Evolutionary conservation across 2,113 vertebrate genomes (phyloP), one percentile per base, ranked within the genome.

Genomic region (Aythya baeri): DNA sequence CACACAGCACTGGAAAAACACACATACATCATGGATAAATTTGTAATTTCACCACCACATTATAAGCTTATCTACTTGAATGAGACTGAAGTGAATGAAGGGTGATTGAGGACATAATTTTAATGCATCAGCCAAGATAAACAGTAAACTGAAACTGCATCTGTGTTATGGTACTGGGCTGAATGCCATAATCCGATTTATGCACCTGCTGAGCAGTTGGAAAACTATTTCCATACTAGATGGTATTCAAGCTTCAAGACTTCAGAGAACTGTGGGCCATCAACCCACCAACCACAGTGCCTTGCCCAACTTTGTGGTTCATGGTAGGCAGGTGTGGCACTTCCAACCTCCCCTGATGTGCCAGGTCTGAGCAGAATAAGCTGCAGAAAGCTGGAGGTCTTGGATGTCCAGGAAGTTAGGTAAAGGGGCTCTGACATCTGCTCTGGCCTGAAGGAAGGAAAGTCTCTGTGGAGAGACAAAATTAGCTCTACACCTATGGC

Each of bases 311-410:
- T 41, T 41, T 44, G 17, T 86, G 55, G n/a, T 46, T 27, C 32
- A 36, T 0, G 0, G 36, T 13, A 22, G 1, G 0, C 63, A 74
- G 23, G 11, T 2, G 0, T 17, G 32, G 12, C 43, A 41, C 36
- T 0, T 0, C 0, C 0, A 10, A 23, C 17, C 36, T 43, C 59
- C 36, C 25, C 15, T 67, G 18, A 13, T 0, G 0, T 11, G n/a
- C 8, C 54, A 34, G 9, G 4, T 43, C n/a, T 75, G 38, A 44
- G 13, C 52, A 77, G 32, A n/a, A 25, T 17, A 31, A 78, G 44
- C 23, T 0, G 0, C 18, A 41, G 36, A 58, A 80, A 50, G 43
- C 66, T 66, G 50, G 50, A 26, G 61, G 11, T 9, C 16, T 36
- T 0, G 0, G 74, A 55, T 17, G 65, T 32, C 22, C 22, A 57